phyloP scores from a whole-genome alignment of 2,888 invertebrate genomes.

The Mesorhabditis belari region DNA sequence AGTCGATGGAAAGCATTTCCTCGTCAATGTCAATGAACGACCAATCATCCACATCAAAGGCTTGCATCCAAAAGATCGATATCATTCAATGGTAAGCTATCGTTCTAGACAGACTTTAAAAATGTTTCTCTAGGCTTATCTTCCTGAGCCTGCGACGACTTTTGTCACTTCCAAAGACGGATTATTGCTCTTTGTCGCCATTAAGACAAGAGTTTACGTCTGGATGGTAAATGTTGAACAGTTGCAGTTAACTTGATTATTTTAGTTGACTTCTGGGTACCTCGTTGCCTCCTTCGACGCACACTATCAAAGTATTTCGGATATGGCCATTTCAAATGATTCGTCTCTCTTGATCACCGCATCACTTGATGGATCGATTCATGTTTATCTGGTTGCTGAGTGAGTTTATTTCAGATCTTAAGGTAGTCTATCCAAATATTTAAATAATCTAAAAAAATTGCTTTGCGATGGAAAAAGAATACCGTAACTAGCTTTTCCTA shows the following conservation, averaged over 20 bases:
- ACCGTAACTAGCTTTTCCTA: neutral
- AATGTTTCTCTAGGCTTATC: conserved; percentile 7
- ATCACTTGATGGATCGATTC: conserved; percentile 35
- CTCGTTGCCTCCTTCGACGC: conserved; percentile 32
- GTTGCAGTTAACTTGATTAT: neutral
- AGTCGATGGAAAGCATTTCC: conserved; percentile 21
- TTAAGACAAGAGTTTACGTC: conserved; percentile 31
- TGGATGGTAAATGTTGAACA: conserved; percentile 27
- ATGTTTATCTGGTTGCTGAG: conserved; percentile 36
- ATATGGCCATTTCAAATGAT: conserved; percentile 27
- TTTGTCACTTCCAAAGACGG: conserved; percentile 25
- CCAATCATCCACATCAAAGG: conserved; percentile 31
- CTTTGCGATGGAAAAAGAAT: neutral
- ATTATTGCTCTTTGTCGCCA: conserved; percentile 29
- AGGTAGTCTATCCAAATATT: neutral
- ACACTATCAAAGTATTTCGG: conserved; percentile 36
- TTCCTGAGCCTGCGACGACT: conserved; percentile 23
- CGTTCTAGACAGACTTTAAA: neutral
- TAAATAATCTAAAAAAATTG: neutral
- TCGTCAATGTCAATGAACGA: conserved; percentile 29
- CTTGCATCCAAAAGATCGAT: conserved; percentile 27
- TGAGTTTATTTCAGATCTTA: conserved; percentile 9
- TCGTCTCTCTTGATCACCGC: conserved; percentile 30
- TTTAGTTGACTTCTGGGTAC: conserved; percentile 34
- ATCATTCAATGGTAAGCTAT: conserved; percentile 15